Conservation (phyloP, 2,113 vertebrate genomes). For the Thomomys bottae region DNA sequence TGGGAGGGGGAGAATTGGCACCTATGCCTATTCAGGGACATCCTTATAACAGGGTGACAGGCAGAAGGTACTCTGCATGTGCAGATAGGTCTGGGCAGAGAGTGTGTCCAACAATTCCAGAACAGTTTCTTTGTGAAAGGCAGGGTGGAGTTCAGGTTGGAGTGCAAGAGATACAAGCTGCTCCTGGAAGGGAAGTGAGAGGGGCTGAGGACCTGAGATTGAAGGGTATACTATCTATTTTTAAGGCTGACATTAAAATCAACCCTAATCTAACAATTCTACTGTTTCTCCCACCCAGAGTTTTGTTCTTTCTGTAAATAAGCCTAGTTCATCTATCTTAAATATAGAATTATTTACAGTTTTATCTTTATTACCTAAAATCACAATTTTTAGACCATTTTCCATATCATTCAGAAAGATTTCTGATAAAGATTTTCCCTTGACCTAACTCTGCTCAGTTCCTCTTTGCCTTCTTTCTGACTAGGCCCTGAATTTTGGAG, state of each 20-base stretch:
- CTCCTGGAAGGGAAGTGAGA: no score
- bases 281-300: not conserved
- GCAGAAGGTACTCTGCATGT: no score
- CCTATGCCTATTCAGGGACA: no score
- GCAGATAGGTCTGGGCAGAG: no score
- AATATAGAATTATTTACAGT: not conserved
- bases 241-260: not conserved
- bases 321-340: conserved; percentile 10
- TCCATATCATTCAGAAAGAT: not conserved
- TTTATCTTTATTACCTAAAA: not conserved
- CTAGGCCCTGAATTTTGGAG: not conserved
- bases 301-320: not conserved
- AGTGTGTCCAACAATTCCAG: no score
- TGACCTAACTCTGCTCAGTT: not conserved
- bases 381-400: not conserved
- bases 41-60: no score
- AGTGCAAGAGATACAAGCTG: no score
- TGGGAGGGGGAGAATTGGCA: no score
- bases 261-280: not conserved
- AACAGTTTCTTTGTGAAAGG: no score
- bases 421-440: not conserved
- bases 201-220: no score
- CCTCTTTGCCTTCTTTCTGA: not conserved
- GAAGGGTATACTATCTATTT: no score
- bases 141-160: no score